Base-by-base conservation (phyloP, 1,140 invertebrate species). In the Bicyclus anynana region DNA sequence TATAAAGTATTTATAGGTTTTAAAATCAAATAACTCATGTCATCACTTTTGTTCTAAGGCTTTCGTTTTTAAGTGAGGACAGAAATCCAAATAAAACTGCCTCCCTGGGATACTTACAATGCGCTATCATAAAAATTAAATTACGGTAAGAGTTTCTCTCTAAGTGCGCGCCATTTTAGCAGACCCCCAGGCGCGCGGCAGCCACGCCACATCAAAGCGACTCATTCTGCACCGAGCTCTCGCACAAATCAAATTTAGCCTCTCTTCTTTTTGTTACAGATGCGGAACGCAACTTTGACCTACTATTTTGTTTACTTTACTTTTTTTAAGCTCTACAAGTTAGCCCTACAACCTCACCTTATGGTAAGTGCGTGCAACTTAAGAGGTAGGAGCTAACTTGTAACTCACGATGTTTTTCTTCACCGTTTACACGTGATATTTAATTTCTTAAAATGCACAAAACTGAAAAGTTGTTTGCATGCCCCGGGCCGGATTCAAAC, bases 51-150 rank as follows among this genome's bases (percentile, higher is more conserved):
- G 33, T 62, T 59, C 26, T 47, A 37, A 35, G 44, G 57, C 48
- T 55, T 47, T 53, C 53, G 62, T 38, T 63, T 46, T 62, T 67
- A 63, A 71, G 66, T 68, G 54, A 67, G 63, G 72, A 67, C 62
- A 72, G 65, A 79, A 80, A 78, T 51, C 69, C 61, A 79, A 84
- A 79, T 82, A 74, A 79, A 84, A 82, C 56, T 74, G 3, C 23
- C 7, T 67, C 76, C 55, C 71, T 61, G 64, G 71, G 74, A 78
- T 73, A 79, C 77, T 85, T 78, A 86, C 83, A 86, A 81, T 85
- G 81, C 81, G 80, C 79, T 86, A 88, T 88, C 83, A 86, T 85
- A 88, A 86, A 88, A 88, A 86, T 86, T 86, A 85, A 88, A 86
- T 88, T 87, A 85, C 79, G 71, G 72, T 80, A 77, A 79, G 76